Evolutionary conservation across 2,888 invertebrate genomes (phyloP).

Genomic region (Metopia argyrocephala): DNA sequence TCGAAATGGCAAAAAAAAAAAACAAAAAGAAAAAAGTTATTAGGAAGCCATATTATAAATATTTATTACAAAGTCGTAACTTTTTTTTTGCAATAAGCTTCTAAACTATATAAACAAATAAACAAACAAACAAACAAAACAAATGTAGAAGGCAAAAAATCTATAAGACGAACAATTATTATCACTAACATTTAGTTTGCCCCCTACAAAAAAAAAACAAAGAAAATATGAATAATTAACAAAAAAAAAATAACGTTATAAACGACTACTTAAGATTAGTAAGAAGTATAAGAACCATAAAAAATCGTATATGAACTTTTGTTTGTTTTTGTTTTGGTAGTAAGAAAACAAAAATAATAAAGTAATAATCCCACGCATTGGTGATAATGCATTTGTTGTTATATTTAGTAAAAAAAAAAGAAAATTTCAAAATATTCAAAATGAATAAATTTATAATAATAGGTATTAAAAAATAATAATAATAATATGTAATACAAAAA

Average conservation of each 20-base stretch:
- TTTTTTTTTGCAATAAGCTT: slow-evolving; percentile 55
- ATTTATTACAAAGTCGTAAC: slow-evolving; percentile 48
- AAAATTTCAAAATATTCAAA: slow-evolving; percentile 49
- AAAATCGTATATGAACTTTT: slow-evolving; percentile 50
- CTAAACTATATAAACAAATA: slow-evolving; percentile 23
- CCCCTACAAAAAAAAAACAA: slow-evolving; percentile 21
- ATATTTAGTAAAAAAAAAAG: slow-evolving; percentile 56
- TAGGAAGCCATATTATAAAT: slow-evolving; percentile 55
- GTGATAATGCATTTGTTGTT: slow-evolving; percentile 64
- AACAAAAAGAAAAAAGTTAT: too few species aligned
- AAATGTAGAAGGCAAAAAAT: slow-evolving; percentile 55
- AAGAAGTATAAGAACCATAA: slow-evolving; percentile 65
- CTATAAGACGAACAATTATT: slow-evolving; percentile 49
- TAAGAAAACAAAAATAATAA: slow-evolving; percentile 31
- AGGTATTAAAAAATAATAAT: slow-evolving; percentile 14
- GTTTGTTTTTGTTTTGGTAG: slow-evolving; percentile 48
- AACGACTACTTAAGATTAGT: slow-evolving; percentile 68
- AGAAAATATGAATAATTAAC: slow-evolving; percentile 37
- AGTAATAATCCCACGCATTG: slow-evolving; percentile 56
- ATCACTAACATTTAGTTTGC: slow-evolving; percentile 64
- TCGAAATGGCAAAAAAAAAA: slow-evolving; percentile 42
- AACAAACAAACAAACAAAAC: slow-evolving; percentile 37
- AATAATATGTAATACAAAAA: slow-evolving; percentile 32
- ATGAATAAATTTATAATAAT: slow-evolving; percentile 51
- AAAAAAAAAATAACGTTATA: slow-evolving; percentile 65